Evolutionary conservation across 1,140 invertebrate species (phyloP).

Genomic region (Metopolophium dirhodum): DNA sequence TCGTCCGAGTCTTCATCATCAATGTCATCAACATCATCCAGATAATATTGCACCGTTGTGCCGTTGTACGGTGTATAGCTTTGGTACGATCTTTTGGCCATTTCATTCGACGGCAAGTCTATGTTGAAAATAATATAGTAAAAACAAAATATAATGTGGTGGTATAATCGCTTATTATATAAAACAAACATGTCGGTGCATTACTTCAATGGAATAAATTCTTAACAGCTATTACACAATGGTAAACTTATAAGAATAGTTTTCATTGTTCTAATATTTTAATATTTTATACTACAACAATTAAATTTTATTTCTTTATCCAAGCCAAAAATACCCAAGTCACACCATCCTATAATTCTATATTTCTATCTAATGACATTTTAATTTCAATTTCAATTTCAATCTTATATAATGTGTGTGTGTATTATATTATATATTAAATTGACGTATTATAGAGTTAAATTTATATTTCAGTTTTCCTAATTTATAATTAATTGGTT

Average conservation of each 20-base stretch:
- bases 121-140: not conserved
- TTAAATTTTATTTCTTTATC: not conserved
- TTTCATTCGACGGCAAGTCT: conserved; percentile 32
- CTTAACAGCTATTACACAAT: not conserved
- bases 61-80: conserved; percentile 47
- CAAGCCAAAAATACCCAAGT: not conserved
- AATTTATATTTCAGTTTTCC: not conserved
- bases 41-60: conserved; percentile 36
- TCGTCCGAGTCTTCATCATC: conserved; percentile 60
- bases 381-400: not conserved
- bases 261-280: not conserved
- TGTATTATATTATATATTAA: not conserved
- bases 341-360: not conserved
- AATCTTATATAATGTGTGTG: not conserved
- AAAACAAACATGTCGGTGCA: not conserved
- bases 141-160: not conserved
- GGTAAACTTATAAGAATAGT: not conserved
- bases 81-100: conserved; percentile 40
- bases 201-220: not conserved
- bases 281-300: not conserved
- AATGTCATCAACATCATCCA: not conserved
- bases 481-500: not conserved
- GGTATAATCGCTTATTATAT: not conserved
- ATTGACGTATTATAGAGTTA: not conserved
- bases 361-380: not conserved